Base-by-base conservation (phyloP, 2,888 invertebrate genomes). In the Dorcus hopei region DNA sequence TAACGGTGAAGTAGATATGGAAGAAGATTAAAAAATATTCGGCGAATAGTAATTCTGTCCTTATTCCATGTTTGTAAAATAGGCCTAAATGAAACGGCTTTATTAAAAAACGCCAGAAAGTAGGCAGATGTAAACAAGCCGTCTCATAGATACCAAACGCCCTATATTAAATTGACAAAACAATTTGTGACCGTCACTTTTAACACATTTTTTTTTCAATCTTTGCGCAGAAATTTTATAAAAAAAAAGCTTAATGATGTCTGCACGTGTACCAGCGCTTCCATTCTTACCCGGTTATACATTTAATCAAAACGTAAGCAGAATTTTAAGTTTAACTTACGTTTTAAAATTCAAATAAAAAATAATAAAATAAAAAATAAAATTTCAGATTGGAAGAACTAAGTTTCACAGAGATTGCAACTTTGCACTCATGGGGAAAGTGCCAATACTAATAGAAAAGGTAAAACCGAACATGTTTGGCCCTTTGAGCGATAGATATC, bases 211-310 rank as follows among this genome's bases (percentile, higher is more conserved):
- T 33, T 33, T 33, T 33, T 33, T 33, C 7, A 33, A 33, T 33
- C 26, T 33, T 6, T 45, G 23, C 23, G 19, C 11, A n/a, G 41
- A 41, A 45, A 16, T 45, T 16, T 45, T 45, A 6, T 33, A 33
- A 33, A 33, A 5, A n/a, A 14, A 45, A 45, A 45, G 19, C 40
- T 45, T 52, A 38, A 47, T 33, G 11, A 77, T 76, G 76, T 64
- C 69, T 52, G 53, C 66, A 57, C 80, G 88, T 57, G 82, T 85
- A 73, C 86, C 88, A 38, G 81, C 85, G 73, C 79, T 92, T 71
- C 91, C 92, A 1, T 79, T 88, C 66, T 79, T 91, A 63, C 91
- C 92, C 2, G 91, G 91, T 52, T 89, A 85, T 71, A 84, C 84
- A 40, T 83, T 87, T 64, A 80, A 84, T 74, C 80, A 84, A 58